Percentiles rank a stretch among this genome's conserved stretches.
Evolutionary conservation across 2,113 vertebrate genomes (phyloP).

Genomic region (Nanorana parkeri): DNA sequence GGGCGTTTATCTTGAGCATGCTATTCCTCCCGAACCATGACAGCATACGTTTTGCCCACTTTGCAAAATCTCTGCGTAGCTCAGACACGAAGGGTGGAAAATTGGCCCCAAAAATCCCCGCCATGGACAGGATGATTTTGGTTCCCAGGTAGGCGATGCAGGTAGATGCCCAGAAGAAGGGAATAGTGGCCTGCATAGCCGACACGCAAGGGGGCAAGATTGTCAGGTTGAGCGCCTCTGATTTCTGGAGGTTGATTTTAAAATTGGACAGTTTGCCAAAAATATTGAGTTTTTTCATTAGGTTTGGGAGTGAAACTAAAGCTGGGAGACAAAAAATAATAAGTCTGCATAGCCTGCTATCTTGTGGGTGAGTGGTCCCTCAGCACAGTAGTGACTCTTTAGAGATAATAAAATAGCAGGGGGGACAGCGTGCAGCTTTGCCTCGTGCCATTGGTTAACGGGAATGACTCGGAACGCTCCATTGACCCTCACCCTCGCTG

Average conservation of each 20-base stretch:
- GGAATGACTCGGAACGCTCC: not conserved
- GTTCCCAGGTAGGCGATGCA: not conserved
- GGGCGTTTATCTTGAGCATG: no score
- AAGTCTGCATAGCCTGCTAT: not conserved
- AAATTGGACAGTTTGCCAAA: not conserved
- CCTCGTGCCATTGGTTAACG: not conserved
- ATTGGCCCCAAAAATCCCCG: no score
- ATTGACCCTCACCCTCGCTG: no score
- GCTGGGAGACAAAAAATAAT: not conserved
- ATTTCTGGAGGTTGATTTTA: not conserved
- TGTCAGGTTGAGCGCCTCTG: not conserved
- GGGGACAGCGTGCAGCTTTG: not conserved
- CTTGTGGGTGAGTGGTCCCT: not conserved
- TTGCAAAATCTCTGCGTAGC: no score
- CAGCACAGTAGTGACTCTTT: not conserved
- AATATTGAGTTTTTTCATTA: not conserved
- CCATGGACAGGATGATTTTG: not conserved
- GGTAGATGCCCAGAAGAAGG: not conserved
- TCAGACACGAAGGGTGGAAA: no score
- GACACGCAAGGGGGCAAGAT: not conserved
- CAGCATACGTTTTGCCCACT: no score
- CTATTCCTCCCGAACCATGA: no score
- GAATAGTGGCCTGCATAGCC: not conserved
- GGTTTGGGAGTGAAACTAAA: no score
- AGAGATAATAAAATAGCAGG: not conserved